Percentiles rank a stretch among this genome's conserved stretches.
These are phyloP conservation scores for Neomonachus schauinslandi DNA, from an alignment of 2,113 vertebrate species.

Conservation along the genomic window DNA sequence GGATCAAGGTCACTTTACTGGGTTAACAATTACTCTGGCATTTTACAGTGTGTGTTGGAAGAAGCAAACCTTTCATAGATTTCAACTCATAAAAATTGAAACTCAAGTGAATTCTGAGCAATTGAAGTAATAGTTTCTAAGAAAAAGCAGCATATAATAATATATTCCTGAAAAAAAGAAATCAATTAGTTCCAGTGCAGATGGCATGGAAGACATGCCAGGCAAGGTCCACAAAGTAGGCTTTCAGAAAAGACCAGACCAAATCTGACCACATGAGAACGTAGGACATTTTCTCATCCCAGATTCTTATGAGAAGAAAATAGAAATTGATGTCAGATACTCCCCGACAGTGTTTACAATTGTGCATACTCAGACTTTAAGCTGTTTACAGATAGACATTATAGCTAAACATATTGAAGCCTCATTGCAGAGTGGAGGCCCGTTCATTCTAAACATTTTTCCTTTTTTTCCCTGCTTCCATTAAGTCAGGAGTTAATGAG, in stretches of 20 bases:
- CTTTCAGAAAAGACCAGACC: background rate
- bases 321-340: background rate
- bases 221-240: accelerated
- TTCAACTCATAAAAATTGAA: background rate
- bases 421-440: background rate
- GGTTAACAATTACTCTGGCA: background rate
- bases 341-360: background rate
- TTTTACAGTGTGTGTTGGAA: background rate
- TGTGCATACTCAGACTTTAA: accelerated
- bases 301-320: background rate
- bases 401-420: background rate
- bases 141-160: background rate
- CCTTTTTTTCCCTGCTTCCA: background rate
- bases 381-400: background rate
- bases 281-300: background rate
- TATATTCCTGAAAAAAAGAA: background rate
- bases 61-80: background rate
- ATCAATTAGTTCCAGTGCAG: background rate
- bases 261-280: background rate
- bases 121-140: background rate
- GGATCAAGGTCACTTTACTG: background rate
- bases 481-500: slow-evolving; percentile 27
- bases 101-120: background rate
- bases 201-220: background rate
- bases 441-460: background rate